These are phyloP conservation scores for Dermatemys mawii DNA, from an alignment of 2,113 vertebrate species.

Conservation along the genomic window DNA sequence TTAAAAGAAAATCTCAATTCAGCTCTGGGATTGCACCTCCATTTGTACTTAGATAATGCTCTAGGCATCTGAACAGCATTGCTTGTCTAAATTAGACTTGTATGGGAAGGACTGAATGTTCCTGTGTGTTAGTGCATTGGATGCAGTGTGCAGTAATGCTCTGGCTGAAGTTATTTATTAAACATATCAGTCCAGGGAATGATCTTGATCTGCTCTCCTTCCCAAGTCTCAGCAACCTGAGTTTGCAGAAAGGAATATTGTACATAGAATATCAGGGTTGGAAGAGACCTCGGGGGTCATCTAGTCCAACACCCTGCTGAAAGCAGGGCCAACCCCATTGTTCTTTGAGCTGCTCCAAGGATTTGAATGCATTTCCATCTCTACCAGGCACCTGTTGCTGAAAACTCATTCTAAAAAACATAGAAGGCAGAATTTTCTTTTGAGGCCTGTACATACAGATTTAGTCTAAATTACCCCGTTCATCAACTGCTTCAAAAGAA, in stretches of 20 bases:
- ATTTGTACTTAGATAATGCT: no score
- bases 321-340: neutral
- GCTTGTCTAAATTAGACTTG: no score
- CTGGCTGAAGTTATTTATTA: no score
- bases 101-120: no score
- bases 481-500: neutral
- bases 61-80: no score
- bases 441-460: neutral
- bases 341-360: neutral
- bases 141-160: neutral
- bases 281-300: no score
- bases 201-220: no score
- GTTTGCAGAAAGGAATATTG: neutral
- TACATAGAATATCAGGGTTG: no score
- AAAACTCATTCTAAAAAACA: conserved; percentile 13
- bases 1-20: neutral
- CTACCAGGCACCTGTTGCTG: neutral
- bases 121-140: no score
- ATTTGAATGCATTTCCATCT: neutral
- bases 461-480: conserved; percentile 29
- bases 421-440: neutral
- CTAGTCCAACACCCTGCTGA: no score
- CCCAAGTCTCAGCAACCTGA: neutral
- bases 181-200: neutral
- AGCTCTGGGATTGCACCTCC: neutral